These are phyloP conservation scores for Mythimna pallens DNA, from an alignment of 2,888 invertebrate genomes.

Conservation along the genomic window DNA sequence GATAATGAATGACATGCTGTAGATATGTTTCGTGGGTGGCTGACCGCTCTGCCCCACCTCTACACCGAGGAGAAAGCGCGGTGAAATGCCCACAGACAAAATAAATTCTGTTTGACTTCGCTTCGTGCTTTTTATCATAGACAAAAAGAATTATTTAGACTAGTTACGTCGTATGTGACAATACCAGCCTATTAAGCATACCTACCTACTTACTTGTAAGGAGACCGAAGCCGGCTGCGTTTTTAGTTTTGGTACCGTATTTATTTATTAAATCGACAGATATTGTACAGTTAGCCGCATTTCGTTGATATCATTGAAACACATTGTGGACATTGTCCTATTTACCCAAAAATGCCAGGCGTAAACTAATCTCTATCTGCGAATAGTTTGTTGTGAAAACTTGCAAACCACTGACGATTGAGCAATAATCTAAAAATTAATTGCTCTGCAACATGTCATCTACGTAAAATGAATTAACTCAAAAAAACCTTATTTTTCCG, in stretches of 20 bases:
- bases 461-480: conserved; percentile 11
- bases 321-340: neutral
- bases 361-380: neutral
- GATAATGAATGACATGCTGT: conserved; percentile 12
- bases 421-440: neutral
- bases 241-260: neutral
- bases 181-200: neutral
- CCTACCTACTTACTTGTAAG: neutral
- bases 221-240: neutral
- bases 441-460: neutral
- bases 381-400: neutral
- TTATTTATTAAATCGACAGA: neutral
- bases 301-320: neutral
- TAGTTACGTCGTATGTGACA: conserved; percentile 20
- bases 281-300: neutral
- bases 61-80: conserved; percentile 66
- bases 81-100: conserved; percentile 64
- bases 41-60: conserved; percentile 53
- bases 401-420: neutral
- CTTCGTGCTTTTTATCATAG: conserved; percentile 39
- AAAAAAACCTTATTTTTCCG: conserved; percentile 24
- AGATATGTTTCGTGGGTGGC: conserved; percentile 23
- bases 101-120: conserved; percentile 47
- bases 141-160: neutral
- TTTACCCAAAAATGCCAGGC: neutral